Evolutionary conservation across 2,797 vertebrate species (phyloP).

Genomic region (Buphagus erythrorhynchus): DNA sequence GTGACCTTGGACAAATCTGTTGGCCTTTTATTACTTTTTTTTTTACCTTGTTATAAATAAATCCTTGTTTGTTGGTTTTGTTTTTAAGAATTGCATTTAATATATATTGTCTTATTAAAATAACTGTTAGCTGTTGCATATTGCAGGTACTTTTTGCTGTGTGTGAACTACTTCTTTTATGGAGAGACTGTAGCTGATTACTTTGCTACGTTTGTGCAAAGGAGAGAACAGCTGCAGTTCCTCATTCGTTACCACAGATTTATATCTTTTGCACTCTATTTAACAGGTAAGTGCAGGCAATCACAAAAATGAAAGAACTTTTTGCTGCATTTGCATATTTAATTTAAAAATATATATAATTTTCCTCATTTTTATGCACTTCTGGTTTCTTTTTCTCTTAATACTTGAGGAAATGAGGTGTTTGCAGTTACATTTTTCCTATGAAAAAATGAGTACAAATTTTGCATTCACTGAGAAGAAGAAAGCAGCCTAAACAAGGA

Average conservation of each 20-base stretch:
- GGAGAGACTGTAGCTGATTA: conserved; percentile 97
- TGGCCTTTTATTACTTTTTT: background rate
- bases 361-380: background rate
- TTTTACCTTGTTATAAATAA: background rate
- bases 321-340: background rate
- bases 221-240: conserved; percentile 95
- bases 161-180: conserved; percentile 99
- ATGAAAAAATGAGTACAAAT: background rate
- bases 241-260: conserved; percentile 97
- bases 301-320: background rate
- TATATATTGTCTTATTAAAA: background rate
- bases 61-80: background rate
- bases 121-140: background rate
- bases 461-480: background rate
- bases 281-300: conserved; percentile 82
- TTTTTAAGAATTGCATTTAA: background rate
- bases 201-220: conserved; percentile 92
- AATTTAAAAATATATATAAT: background rate
- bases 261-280: conserved; percentile 95
- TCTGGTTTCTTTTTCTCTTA: background rate
- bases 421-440: background rate
- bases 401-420: background rate
- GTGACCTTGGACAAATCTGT: background rate
- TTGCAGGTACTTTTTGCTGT: conserved; percentile 94
- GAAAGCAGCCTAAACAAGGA: background rate